Evolutionary conservation across 2,113 vertebrate species (phyloP), one percentile per base, ranked within the genome.

Genomic region (Podiceps cristatus): DNA sequence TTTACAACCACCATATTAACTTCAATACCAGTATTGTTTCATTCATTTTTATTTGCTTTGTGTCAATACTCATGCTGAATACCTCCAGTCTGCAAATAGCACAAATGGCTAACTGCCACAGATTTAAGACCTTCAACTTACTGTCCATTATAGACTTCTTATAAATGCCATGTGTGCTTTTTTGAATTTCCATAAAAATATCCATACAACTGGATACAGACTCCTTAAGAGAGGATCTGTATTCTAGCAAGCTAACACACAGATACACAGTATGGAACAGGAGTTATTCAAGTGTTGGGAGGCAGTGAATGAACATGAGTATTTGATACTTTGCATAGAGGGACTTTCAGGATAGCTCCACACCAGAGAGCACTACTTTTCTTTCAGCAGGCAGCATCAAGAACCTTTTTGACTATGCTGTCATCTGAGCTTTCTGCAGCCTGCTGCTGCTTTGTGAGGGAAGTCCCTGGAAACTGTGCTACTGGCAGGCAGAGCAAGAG

Each of bases 241-340:
- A 78, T 13, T 45, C 44, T 60, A 28, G 44, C 64, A 86, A 72
- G 66, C 3, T 28, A 60, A 86, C 3, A 4, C 20, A 52, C 22
- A 44, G 14, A 18, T 37, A 35, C 0, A 2, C 9, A 35, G 4
- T 0, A 35, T 1, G 19, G 10, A 80, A 31, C 23, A 67, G 55
- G 25, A 68, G 27, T 33, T 75, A 71, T 7, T 47, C 15, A 6
- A 0, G 3, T 59, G 11, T 18, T 59, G 86, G 37, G 18, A 66
- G 40, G 27, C 49, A 87, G 24, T 7, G 5, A 90, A 79, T 19
- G 9, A 93, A 59, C 28, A 33, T 1, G 7, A 81, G 1, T 16
- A 59, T 63, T 28, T 37, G 33, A 72, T n/a, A 28, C 7, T 56
- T 45, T 31, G 47, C 56, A 59, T 2, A 84, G 17, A 72, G 18